These are phyloP conservation scores for Proterorhinus semilunaris DNA, from an alignment of 2,113 vertebrate species.

Conservation along the genomic window DNA sequence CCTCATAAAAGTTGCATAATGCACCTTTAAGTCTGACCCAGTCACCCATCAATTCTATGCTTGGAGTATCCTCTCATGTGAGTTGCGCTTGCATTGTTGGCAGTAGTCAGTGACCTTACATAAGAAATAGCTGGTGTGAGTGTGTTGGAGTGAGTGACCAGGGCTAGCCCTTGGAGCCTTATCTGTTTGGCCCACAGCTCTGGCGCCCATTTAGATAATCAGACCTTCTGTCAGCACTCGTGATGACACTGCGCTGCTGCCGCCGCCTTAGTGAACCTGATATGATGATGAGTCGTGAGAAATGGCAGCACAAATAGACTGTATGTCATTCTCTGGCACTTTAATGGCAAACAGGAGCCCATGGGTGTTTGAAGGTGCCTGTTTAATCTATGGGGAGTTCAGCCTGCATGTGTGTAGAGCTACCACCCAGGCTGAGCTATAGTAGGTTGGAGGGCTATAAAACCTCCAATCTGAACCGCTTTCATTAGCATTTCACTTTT, in stretches of 20 bases:
- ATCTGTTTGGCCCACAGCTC: constrained; percentile 62
- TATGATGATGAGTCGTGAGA: constrained; percentile 24
- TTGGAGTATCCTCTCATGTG: background rate
- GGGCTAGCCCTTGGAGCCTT: constrained; percentile 37
- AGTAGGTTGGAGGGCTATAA: constrained; percentile 6
- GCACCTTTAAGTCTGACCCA: too few species aligned
- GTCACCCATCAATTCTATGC: background rate
- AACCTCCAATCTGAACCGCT: constrained; percentile 25
- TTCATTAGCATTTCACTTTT: constrained; percentile 24
- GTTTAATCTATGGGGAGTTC: background rate
- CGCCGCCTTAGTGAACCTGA: constrained; percentile 9
- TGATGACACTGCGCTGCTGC: constrained; percentile 15
- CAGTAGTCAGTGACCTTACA: constrained; percentile 37
- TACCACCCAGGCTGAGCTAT: constrained; percentile 16
- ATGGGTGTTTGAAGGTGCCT: background rate
- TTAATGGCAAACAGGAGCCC: constrained; percentile 27
- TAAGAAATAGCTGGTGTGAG: constrained; percentile 15
- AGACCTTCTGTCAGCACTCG: constrained; percentile 55
- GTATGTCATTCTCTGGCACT: constrained; percentile 31
- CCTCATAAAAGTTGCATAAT: too few species aligned
- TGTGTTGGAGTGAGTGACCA: constrained; percentile 13
- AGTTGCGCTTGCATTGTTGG: constrained; percentile 17
- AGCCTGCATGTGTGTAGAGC: too few species aligned
- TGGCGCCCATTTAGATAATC: constrained; percentile 63
- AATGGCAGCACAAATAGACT: constrained; percentile 35